Percentiles rank a stretch among this genome's conserved stretches.
Evolutionary conservation across 2,113 vertebrate genomes (phyloP).

Genomic region (Lepisosteus osseus): DNA sequence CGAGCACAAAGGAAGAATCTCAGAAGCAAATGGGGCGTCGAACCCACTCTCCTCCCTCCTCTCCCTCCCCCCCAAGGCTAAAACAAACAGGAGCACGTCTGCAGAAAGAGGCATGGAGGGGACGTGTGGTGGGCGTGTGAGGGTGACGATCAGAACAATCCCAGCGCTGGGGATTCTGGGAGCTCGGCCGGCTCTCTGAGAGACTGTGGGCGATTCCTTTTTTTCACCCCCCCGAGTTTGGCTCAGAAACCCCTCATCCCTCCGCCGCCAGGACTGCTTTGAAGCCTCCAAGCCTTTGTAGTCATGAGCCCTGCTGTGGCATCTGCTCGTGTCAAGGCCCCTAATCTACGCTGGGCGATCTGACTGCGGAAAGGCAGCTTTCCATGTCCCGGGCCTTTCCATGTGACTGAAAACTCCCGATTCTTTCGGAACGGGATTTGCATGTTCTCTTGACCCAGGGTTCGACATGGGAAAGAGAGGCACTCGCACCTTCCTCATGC

Average conservation of each 20-base stretch:
- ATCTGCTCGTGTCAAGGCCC: constrained; percentile 52
- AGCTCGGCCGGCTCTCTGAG: constrained; percentile 19
- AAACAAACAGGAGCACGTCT: constrained; percentile 1
- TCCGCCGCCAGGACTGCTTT: constrained; percentile 44
- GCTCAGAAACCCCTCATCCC: constrained; percentile 20
- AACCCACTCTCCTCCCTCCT: too few relatives aligned
- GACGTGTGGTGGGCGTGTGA: constrained; percentile 9
- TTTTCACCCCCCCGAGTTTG: constrained; percentile 13
- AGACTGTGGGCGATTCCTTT: constrained; percentile 20
- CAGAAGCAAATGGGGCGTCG: too few relatives aligned
- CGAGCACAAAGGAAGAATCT: too few relatives aligned
- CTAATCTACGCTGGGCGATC: too few relatives aligned
- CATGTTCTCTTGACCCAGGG: too few relatives aligned
- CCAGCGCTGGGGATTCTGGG: constrained; percentile 20
- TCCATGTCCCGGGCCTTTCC: too few relatives aligned
- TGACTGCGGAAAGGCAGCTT: too few relatives aligned
- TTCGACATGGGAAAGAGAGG: too few relatives aligned
- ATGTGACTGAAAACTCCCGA: too few relatives aligned
- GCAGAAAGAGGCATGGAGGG: not conserved
- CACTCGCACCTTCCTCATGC: constrained; percentile 20
- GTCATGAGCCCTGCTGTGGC: constrained; percentile 54
- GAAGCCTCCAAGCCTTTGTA: constrained; percentile 55
- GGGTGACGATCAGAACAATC: not conserved
- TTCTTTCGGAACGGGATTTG: too few relatives aligned
- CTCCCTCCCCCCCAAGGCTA: constrained; percentile 9